A percentile compares a stretch with the other conserved stretches of the same genome.
Evolutionary conservation across 2,113 vertebrate species (phyloP).

Genomic region (Calyptomena viridis): DNA sequence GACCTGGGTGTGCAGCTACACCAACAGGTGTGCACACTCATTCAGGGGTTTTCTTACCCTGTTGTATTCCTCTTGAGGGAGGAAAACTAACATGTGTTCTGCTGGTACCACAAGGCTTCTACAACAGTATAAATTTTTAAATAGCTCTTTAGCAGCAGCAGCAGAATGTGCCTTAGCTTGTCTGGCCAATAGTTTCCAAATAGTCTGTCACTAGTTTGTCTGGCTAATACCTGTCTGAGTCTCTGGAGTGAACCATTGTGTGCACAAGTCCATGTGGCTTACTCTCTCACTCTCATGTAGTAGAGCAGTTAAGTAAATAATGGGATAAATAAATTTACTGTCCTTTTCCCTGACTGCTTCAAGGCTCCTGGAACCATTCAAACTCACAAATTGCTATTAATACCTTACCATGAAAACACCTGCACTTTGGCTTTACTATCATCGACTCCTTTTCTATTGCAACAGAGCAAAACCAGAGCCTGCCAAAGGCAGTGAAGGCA

Average conservation of each 20-base stretch:
- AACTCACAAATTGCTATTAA: neutral
- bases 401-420: neutral
- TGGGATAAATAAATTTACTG: neutral
- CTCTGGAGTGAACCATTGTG: neutral
- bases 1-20: neutral
- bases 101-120: neutral
- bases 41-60: neutral
- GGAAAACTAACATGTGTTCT: neutral
- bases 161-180: neutral
- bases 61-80: neutral
- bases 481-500: neutral
- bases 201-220: neutral
- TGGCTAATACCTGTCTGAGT: neutral
- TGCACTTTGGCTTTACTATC: neutral
- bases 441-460: neutral
- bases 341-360: neutral
- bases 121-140: neutral
- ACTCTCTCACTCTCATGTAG: neutral
- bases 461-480: neutral
- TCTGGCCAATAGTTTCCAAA: neutral
- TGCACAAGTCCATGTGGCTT: neutral
- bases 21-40: accelerated
- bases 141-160: neutral
- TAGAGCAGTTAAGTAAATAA: neutral
- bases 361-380: neutral